These are phyloP conservation scores for Syngnathus scovelli DNA, from an alignment of 2,113 vertebrate genomes.

Conservation along the genomic window DNA sequence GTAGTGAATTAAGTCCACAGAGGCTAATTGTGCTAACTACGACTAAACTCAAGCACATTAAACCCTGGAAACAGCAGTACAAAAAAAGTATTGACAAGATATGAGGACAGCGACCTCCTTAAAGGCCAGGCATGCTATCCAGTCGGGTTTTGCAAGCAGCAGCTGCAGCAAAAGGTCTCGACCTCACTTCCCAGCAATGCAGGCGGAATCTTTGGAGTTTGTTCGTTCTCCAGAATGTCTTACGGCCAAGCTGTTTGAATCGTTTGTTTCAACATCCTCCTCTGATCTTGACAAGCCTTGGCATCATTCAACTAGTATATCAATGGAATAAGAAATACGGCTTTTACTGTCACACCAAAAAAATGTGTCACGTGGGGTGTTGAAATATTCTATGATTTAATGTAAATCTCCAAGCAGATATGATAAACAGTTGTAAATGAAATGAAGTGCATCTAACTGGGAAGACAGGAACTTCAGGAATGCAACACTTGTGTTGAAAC, in stretches of 20 bases:
- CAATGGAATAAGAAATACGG: not conserved
- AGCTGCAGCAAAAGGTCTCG: slow-evolving; percentile 52
- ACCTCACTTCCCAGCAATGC: slow-evolving; percentile 63
- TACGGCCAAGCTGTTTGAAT: slow-evolving; percentile 35
- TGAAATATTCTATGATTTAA: too few relatives aligned
- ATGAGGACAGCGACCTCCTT: slow-evolving; percentile 21
- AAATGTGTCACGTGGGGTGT: not conserved
- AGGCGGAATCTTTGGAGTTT: slow-evolving; percentile 41
- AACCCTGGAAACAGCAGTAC: slow-evolving; percentile 15
- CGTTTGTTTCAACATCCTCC: slow-evolving; percentile 32
- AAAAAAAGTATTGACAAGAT: slow-evolving; percentile 15
- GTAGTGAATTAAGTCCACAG: slow-evolving; percentile 15
- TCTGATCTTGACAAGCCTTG: slow-evolving; percentile 15
- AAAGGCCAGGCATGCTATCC: slow-evolving; percentile 57
- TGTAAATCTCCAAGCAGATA: not conserved
- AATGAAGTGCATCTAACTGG: not conserved
- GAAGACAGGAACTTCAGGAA: not conserved
- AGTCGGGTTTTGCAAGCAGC: slow-evolving; percentile 51
- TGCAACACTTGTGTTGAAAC: not conserved
- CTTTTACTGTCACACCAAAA: not conserved
- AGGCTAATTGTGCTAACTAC: slow-evolving; percentile 28
- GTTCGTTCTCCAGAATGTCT: slow-evolving; percentile 42
- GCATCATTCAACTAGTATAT: not conserved
- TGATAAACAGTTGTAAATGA: not conserved
- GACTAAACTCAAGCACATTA: slow-evolving; percentile 21